Evolutionary conservation across 2,797 vertebrate species (phyloP), one percentile per base, ranked within the genome.

Genomic region (Chanos chanos): DNA sequence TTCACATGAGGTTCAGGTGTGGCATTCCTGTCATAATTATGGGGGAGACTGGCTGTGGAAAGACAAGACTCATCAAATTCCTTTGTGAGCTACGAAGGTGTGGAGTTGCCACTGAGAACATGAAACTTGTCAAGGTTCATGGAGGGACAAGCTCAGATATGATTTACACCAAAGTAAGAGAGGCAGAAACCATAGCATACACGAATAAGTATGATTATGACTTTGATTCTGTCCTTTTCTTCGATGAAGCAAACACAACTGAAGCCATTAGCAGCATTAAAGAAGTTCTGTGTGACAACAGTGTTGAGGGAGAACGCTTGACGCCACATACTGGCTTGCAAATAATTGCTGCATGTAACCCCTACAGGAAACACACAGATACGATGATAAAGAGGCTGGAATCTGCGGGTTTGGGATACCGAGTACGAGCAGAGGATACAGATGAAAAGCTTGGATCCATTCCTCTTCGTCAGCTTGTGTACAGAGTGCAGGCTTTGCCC

Each of bases 41-140:
- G 97, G 97, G 97, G 19, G 97, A 99, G 77, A 99, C 97, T 0
- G 97, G 97, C 18, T 99, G 96, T 31, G 97, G 96, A 16, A 99
- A 99, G 68, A 99, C 95, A 0, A 89, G 95, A 37, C 92, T 99
- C 43, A 89, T 99, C 27, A 94, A 87, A 54, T 99, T 92, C 53
- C 85, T 99, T 24, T 98, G 95, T 61, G 87, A 91, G 63, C 61
- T 99, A 56, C 87, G 81, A 45, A 89, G 90, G 3, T 68, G 80
- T 51, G 76, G 65, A 4, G 27, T 74, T 0, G 16, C 81, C 7
- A 85, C 91, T 0, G 89, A 95, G 48, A 99, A 95, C 67, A 81
- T 99, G 91, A 94, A 89, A 71, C 82, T 99, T 3, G 91, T 99
- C 50, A 99, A 99, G 80, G 95, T 99, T 4, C 97, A 99, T 0